Percentiles rank a stretch among this genome's conserved stretches.
phyloP scores from a whole-genome alignment of 2,888 invertebrate species.

The Panorpa germanica region DNA sequence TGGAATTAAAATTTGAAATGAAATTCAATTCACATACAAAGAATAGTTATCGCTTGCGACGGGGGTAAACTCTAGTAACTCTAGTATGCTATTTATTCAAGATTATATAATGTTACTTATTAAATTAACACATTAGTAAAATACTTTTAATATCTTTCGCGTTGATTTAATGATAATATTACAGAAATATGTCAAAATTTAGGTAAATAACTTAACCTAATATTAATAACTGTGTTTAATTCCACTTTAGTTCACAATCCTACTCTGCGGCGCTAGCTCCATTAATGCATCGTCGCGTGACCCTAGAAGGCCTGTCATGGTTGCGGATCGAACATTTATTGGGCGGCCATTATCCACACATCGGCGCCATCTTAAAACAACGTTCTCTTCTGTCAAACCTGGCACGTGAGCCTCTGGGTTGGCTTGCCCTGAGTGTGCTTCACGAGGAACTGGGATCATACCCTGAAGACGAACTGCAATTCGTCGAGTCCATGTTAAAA shows the following conservation, averaged over 20 bases:
- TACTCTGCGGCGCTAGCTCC: constrained; percentile 23
- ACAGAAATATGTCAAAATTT: too few species aligned
- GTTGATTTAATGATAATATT: too few species aligned
- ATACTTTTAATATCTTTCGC: too few species aligned
- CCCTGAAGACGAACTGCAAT: constrained; percentile 20
- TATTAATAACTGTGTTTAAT: too few species aligned
- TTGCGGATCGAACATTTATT: constrained; percentile 26
- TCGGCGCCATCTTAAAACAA: constrained; percentile 23
- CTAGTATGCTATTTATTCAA: too few species aligned
- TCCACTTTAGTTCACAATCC: constrained; percentile 26
- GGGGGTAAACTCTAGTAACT: too few species aligned
- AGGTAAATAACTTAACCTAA: too few species aligned
- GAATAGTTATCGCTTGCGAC: too few species aligned
- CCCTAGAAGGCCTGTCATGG: constrained; percentile 28
- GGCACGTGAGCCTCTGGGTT: constrained; percentile 30
- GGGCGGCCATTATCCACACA: constrained; percentile 28
- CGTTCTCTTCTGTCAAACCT: constrained; percentile 23
- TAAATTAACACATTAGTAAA: too few species aligned
- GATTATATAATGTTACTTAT: too few species aligned
- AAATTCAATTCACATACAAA: too few species aligned
- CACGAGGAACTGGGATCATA: constrained; percentile 26
- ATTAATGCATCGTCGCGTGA: constrained; percentile 27
- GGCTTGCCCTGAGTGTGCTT: constrained; percentile 29
- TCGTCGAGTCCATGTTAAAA: constrained; percentile 21
- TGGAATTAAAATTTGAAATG: too few species aligned